A percentile compares a stretch with the other conserved stretches of the same genome.
Conservation (phyloP, 1,140 invertebrate species). For the Drosophila dunni region DNA sequence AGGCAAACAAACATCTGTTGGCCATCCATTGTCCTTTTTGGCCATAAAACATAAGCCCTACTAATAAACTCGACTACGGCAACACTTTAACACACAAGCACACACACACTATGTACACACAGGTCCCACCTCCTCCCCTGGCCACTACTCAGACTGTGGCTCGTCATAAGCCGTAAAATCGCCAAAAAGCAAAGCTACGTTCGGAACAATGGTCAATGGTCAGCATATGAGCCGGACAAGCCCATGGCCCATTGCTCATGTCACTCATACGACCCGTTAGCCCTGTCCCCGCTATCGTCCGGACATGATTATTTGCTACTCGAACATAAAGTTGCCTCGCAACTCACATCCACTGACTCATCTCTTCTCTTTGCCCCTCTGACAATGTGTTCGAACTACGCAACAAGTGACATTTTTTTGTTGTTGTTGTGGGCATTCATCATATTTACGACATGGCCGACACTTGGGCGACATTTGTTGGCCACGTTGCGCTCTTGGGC, state of each 20-base stretch:
- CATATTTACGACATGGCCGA: constrained; percentile 67
- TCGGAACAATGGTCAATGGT: constrained; percentile 62
- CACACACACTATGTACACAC: constrained; percentile 34
- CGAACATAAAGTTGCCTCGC: constrained; percentile 73
- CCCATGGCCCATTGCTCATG: constrained; percentile 62
- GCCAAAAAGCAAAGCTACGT: constrained; percentile 74
- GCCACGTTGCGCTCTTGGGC: constrained; percentile 5
- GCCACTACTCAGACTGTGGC: constrained; percentile 46
- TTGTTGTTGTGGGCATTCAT: constrained; percentile 73
- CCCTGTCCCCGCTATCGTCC: constrained; percentile 17
- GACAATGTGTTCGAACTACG: constrained; percentile 41
- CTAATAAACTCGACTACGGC: constrained; percentile 78
- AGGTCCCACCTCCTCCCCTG: constrained; percentile 15
- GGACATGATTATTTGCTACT: constrained; percentile 83
- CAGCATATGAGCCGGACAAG: constrained; percentile 40
- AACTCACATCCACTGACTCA: background rate
- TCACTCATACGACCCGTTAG: constrained; percentile 69
- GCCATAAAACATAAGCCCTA: constrained; percentile 81
- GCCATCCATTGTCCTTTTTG: constrained; percentile 78
- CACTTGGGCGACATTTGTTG: constrained; percentile 30
- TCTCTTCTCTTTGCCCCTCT: background rate
- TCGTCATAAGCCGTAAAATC: constrained; percentile 82
- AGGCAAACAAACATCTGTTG: constrained; percentile 79
- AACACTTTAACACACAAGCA: constrained; percentile 60
- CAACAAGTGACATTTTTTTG: constrained; percentile 82